These are phyloP conservation scores for Laticauda laticaudata DNA, from an alignment of 2,113 vertebrate species.

Conservation along the genomic window DNA sequence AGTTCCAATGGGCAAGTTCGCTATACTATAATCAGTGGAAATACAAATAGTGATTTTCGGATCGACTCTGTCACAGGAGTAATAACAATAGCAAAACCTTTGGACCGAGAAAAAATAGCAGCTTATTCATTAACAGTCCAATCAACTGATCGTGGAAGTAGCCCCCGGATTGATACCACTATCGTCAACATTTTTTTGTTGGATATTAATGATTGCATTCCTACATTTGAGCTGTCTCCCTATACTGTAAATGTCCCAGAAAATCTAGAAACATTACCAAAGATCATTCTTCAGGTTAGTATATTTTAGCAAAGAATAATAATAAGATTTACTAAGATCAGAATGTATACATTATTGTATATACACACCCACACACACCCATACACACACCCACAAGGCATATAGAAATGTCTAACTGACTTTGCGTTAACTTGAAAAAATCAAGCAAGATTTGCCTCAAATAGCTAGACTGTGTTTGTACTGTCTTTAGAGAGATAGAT, in stretches of 20 bases:
- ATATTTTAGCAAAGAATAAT: background rate
- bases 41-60: conserved; percentile 79
- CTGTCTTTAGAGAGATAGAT: background rate
- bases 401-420: background rate
- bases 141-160: conserved; percentile 87
- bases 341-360: background rate
- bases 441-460: background rate
- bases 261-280: conserved; percentile 80
- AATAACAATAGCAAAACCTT: conserved; percentile 85
- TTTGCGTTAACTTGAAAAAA: background rate
- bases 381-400: background rate
- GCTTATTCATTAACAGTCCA: conserved; percentile 84
- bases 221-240: conserved; percentile 87
- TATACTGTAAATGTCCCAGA: conserved; percentile 86
- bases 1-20: conserved; percentile 92
- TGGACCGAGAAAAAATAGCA: conserved; percentile 83
- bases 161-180: conserved; percentile 77
- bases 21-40: conserved; percentile 79
- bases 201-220: conserved; percentile 89
- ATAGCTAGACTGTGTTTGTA: background rate
- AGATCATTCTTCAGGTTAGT: conserved; percentile 88
- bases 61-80: conserved; percentile 90
- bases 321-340: background rate
- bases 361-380: background rate
- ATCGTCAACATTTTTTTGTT: conserved; percentile 81